These are phyloP conservation scores for Colaptes auratus DNA, from an alignment of 2,113 vertebrate species.

Conservation along the genomic window DNA sequence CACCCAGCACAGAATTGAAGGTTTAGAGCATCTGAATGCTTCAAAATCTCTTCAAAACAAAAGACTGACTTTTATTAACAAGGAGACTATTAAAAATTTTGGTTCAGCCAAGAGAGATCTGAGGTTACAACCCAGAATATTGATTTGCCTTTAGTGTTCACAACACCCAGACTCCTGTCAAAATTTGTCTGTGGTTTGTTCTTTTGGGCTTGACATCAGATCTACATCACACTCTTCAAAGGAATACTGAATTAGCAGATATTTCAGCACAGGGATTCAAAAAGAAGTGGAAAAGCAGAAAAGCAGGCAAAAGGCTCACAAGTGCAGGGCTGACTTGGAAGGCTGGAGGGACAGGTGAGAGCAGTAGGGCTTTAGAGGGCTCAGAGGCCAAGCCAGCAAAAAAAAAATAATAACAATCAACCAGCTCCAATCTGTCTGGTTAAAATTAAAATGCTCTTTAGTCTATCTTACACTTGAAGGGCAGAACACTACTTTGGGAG, in stretches of 20 bases:
- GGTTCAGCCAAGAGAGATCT: neutral
- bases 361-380: neutral
- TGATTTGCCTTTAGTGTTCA: conserved; percentile 5
- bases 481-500: neutral
- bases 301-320: rapidly evolving
- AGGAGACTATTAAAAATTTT: neutral
- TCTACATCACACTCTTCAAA: neutral
- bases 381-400: neutral
- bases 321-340: neutral
- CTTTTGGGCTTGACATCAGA: neutral
- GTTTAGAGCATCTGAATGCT: neutral
- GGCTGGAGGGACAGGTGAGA: neutral
- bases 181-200: conserved; percentile 28
- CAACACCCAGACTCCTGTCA: neutral
- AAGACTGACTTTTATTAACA: neutral
- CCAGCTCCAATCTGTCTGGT: neutral
- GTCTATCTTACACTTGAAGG: neutral
- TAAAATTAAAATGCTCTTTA: neutral
- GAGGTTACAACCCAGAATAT: neutral
- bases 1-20: neutral
- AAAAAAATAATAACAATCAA: neutral
- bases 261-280: neutral
- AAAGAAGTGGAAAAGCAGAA: neutral
- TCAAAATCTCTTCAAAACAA: neutral
- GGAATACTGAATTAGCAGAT: neutral